Conservation (phyloP, 2,797 vertebrate genomes). For the Pseudopleuronectes americanus region DNA sequence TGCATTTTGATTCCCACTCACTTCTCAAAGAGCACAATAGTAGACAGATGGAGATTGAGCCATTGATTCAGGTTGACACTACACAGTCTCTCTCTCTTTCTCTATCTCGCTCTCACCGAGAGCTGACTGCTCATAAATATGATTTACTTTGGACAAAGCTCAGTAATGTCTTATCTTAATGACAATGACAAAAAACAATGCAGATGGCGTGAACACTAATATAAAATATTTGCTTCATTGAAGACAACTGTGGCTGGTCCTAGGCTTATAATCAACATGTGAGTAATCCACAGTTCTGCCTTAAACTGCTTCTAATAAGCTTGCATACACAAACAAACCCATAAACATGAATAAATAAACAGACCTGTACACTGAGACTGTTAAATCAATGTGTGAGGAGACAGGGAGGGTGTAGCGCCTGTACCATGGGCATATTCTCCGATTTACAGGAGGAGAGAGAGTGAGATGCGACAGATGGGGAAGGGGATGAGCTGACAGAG, state of each 20-base stretch:
- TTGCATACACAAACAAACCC: constrained; percentile 6
- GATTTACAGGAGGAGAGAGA: background rate
- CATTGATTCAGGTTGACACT: background rate
- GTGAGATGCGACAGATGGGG: background rate
- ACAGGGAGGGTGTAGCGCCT: background rate
- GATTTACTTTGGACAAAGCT: constrained; percentile 12
- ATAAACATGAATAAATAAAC: background rate
- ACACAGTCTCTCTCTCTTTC: background rate
- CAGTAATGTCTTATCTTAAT: background rate
- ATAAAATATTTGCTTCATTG: constrained; percentile 14
- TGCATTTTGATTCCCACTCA: background rate
- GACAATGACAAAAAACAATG: background rate
- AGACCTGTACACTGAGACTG: background rate
- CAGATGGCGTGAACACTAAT: background rate
- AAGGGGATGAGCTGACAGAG: background rate
- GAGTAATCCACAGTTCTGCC: background rate
- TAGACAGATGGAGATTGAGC: too few species aligned
- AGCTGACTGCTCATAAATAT: constrained; percentile 8
- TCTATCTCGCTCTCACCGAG: background rate
- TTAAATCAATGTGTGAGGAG: background rate
- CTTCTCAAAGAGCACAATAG: background rate
- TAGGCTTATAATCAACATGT: constrained; percentile 7
- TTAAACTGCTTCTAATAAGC: constrained; percentile 4
- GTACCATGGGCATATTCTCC: background rate
- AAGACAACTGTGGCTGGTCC: constrained; percentile 2